These are phyloP conservation scores for Mythimna vitellina DNA, from an alignment of 2,888 invertebrate species.

Conservation along the genomic window DNA sequence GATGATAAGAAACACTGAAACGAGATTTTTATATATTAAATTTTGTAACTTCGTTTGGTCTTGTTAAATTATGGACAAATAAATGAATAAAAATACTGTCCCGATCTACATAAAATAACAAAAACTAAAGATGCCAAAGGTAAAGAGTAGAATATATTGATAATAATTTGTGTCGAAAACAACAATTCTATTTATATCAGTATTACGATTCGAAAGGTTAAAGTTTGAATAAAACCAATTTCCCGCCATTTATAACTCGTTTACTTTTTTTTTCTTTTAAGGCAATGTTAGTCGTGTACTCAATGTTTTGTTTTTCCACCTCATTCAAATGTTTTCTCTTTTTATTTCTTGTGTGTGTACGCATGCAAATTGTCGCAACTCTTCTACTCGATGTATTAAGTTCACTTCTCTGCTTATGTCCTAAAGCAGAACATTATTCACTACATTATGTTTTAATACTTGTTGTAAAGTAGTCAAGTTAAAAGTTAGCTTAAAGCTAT, in stretches of 20 bases:
- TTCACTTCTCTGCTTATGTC: constrained; percentile 45
- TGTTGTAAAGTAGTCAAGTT: constrained; percentile 35
- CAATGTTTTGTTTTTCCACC: constrained; percentile 20
- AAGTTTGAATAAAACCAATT: constrained; percentile 17
- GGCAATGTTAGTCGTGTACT: constrained; percentile 19
- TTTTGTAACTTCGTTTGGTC: not conserved
- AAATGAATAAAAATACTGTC: not conserved
- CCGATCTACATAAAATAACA: constrained; percentile 27
- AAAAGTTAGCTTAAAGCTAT: constrained; percentile 34
- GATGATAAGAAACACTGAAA: too few species aligned
- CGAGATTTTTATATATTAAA: too few species aligned
- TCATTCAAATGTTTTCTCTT: constrained; percentile 11
- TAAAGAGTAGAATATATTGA: constrained; percentile 16
- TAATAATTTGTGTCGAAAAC: constrained; percentile 23
- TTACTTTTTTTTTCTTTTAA: constrained; percentile 15
- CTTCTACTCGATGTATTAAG: constrained; percentile 39
- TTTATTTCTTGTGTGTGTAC: constrained; percentile 23
- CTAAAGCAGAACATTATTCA: constrained; percentile 38
- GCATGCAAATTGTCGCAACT: constrained; percentile 39
- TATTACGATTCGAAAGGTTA: constrained; percentile 46
- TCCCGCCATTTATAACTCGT: constrained; percentile 26
- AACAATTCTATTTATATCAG: constrained; percentile 38
- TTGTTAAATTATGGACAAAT: constrained; percentile 4
- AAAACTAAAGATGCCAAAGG: constrained; percentile 44
- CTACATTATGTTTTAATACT: constrained; percentile 26